Conservation (phyloP, 2,888 invertebrate species). For the Eupelmus urozonus region DNA sequence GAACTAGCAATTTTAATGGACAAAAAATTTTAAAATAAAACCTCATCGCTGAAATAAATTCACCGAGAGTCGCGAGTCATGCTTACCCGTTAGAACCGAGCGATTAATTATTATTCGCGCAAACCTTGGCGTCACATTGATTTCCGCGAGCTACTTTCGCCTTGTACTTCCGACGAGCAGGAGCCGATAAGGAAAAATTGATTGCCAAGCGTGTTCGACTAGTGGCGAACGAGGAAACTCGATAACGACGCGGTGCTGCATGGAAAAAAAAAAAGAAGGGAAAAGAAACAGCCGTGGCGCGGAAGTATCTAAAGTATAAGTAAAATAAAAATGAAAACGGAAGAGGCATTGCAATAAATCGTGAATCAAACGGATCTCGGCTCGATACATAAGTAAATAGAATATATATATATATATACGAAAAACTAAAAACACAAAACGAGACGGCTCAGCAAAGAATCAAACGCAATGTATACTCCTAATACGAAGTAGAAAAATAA, state of each 20-base stretch:
- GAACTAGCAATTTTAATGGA: too few species aligned
- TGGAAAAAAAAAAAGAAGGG: not conserved
- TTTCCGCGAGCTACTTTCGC: not conserved
- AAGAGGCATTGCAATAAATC: conserved; percentile 68
- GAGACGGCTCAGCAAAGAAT: conserved; percentile 71
- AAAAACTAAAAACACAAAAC: not conserved
- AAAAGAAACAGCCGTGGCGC: not conserved
- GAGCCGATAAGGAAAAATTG: conserved; percentile 30
- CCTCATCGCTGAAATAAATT: not conserved
- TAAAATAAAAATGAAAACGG: too few species aligned
- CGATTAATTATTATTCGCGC: not conserved
- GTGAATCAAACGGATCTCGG: conserved; percentile 74
- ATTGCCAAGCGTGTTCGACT: not conserved
- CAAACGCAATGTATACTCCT: conserved; percentile 69
- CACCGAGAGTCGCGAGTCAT: not conserved
- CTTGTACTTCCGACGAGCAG: conserved; percentile 4
- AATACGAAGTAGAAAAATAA: conserved; percentile 56
- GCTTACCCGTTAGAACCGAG: too few species aligned
- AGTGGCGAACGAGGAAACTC: not conserved
- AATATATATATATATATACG: conserved; percentile 14
- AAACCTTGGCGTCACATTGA: not conserved
- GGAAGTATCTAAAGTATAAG: conserved; percentile 24
- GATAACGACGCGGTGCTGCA: not conserved
- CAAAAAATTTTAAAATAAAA: not conserved
- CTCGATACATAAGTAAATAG: conserved; percentile 61